These are phyloP conservation scores for Elgonia sp. DNA, from an alignment of 2,888 invertebrate genomes.

Conservation along the genomic window DNA sequence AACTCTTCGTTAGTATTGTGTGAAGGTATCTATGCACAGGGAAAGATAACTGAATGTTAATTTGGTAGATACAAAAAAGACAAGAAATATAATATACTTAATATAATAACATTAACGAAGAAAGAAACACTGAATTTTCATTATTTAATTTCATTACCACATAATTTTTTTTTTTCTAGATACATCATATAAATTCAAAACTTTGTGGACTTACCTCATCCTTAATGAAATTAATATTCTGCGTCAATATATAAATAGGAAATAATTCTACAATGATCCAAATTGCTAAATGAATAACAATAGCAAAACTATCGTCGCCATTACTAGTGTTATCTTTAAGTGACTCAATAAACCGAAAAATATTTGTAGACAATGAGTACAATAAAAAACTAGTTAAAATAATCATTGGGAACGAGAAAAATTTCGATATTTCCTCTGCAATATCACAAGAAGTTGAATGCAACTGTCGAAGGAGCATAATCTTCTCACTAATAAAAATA, in stretches of 20 bases:
- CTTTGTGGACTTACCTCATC: constrained; percentile 1
- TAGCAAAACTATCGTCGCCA: neutral
- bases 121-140: too few relatives aligned
- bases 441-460: constrained; percentile 30
- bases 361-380: constrained; percentile 27
- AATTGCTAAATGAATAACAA: neutral
- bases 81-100: too few relatives aligned
- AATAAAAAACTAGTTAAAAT: constrained; percentile 11
- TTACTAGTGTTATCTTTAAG: neutral
- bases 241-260: constrained; percentile 35
- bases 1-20: too few relatives aligned
- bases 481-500: constrained; percentile 29
- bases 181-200: too few relatives aligned
- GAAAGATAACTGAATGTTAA: too few relatives aligned
- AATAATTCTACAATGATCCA: constrained; percentile 36
- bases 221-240: constrained; percentile 20
- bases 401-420: constrained; percentile 29
- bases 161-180: too few relatives aligned
- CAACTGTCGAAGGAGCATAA: constrained; percentile 35
- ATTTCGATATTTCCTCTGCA: constrained; percentile 13
- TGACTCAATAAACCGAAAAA: constrained; percentile 8
- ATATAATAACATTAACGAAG: too few relatives aligned
- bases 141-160: too few relatives aligned
- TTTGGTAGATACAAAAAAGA: too few relatives aligned
- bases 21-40: too few relatives aligned